These are phyloP conservation scores for Campaea margaritaria DNA, from an alignment of 2,888 invertebrate genomes.

Conservation along the genomic window DNA sequence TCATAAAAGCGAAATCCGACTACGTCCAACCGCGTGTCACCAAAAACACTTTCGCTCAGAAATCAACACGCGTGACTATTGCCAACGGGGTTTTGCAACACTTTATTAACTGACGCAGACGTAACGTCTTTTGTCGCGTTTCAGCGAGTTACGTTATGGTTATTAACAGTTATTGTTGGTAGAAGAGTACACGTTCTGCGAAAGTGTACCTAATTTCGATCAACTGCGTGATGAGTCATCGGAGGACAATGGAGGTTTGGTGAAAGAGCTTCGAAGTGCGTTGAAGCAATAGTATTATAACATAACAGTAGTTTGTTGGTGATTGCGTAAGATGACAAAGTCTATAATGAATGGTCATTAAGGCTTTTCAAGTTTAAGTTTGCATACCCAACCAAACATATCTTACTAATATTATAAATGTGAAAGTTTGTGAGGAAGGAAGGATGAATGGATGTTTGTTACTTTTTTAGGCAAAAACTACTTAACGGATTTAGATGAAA, in stretches of 20 bases:
- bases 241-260: constrained; percentile 32
- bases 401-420: too few relatives aligned
- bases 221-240: constrained; percentile 32
- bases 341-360: constrained; percentile 18
- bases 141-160: constrained; percentile 44
- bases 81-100: constrained; percentile 45
- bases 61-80: constrained; percentile 40
- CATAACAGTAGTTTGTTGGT: constrained; percentile 14
- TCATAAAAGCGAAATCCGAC: constrained; percentile 59
- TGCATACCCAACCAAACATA: neutral
- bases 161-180: constrained; percentile 43
- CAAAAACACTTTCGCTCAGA: constrained; percentile 59
- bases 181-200: constrained; percentile 38
- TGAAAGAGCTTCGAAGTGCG: constrained; percentile 29
- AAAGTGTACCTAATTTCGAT: constrained; percentile 45
- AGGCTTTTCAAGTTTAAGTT: constrained; percentile 3
- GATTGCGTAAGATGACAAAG: constrained; percentile 32
- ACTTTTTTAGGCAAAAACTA: too few relatives aligned
- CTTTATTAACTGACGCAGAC: constrained; percentile 41
- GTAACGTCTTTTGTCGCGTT: constrained; percentile 49
- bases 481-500: too few relatives aligned
- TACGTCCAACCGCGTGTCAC: constrained; percentile 47
- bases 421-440: too few relatives aligned
- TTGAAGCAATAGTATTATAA: constrained; percentile 36
- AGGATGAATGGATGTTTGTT: too few relatives aligned